These are phyloP conservation scores for Synergus laeviventris DNA, from an alignment of 2,888 invertebrate species.

Conservation along the genomic window DNA sequence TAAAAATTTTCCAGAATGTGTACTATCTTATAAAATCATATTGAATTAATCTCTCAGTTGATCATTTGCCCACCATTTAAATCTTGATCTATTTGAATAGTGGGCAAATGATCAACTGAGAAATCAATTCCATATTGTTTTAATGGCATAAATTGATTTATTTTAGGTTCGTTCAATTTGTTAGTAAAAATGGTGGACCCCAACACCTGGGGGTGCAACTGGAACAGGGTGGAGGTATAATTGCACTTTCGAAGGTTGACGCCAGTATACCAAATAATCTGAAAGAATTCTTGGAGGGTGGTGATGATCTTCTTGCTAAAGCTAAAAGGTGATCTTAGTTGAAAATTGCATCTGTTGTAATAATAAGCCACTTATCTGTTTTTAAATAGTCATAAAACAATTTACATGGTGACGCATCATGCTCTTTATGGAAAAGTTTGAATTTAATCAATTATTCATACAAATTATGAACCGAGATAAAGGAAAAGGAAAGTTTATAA, in stretches of 20 bases:
- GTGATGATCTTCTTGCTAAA: conserved; percentile 76
- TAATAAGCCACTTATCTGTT: too few relatives aligned
- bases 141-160: background rate
- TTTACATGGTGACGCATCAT: too few relatives aligned
- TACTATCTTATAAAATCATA: too few relatives aligned
- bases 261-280: conserved; percentile 78
- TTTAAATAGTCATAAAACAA: too few relatives aligned
- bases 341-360: background rate
- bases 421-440: too few relatives aligned
- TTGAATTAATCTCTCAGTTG: too few relatives aligned
- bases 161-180: conserved; percentile 84
- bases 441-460: too few relatives aligned
- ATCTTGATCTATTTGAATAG: background rate
- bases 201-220: conserved; percentile 83
- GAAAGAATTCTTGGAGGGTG: conserved; percentile 78
- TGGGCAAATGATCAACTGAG: too few relatives aligned
- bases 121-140: background rate
- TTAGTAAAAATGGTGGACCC: conserved; percentile 78
- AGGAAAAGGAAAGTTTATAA: too few relatives aligned
- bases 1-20: too few relatives aligned
- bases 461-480: too few relatives aligned
- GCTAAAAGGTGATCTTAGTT: conserved; percentile 77
- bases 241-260: conserved; percentile 80
- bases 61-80: too few relatives aligned
- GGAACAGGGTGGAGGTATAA: conserved; percentile 82